A percentile compares a stretch with the other conserved stretches of the same genome.
Evolutionary conservation across 2,888 invertebrate species (phyloP).

Genomic region (Orchestes rusci): DNA sequence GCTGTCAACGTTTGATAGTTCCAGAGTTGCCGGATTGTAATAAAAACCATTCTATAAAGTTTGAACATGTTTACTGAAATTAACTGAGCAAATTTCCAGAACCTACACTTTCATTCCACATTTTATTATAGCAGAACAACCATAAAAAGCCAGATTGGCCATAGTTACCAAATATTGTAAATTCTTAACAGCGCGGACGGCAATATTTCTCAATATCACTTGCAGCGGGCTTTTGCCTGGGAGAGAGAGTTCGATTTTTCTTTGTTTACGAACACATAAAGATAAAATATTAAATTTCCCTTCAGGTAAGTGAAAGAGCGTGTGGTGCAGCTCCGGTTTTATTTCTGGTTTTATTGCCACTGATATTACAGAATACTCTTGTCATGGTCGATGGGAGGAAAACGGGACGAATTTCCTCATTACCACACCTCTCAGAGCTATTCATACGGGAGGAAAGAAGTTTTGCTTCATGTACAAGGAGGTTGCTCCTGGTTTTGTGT

Average conservation of each 20-base stretch:
- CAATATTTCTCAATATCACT: too few species aligned
- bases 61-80: too few species aligned
- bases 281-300: slow-evolving; percentile 21
- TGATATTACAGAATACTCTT: slow-evolving; percentile 66
- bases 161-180: too few species aligned
- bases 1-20: too few species aligned
- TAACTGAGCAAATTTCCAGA: too few species aligned
- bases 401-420: slow-evolving; percentile 81
- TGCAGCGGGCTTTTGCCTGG: too few species aligned
- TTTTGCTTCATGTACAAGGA: slow-evolving; percentile 74
- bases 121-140: too few species aligned
- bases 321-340: too few species aligned
- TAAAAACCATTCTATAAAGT: too few species aligned
- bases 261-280: slow-evolving; percentile 12
- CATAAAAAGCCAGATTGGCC: too few species aligned
- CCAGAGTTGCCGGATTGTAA: too few species aligned
- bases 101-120: too few species aligned
- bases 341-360: slow-evolving; percentile 7
- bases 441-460: slow-evolving; percentile 58
- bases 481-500: slow-evolving; percentile 45
- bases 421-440: slow-evolving; percentile 64
- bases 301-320: slow-evolving; percentile 11
- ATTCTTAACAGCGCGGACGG: slow-evolving; percentile 15
- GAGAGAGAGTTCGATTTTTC: slow-evolving; percentile 16
- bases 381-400: slow-evolving; percentile 86